Evolutionary conservation across 2,797 vertebrate genomes (phyloP).

Genomic region (Pseudochromis fuscus): DNA sequence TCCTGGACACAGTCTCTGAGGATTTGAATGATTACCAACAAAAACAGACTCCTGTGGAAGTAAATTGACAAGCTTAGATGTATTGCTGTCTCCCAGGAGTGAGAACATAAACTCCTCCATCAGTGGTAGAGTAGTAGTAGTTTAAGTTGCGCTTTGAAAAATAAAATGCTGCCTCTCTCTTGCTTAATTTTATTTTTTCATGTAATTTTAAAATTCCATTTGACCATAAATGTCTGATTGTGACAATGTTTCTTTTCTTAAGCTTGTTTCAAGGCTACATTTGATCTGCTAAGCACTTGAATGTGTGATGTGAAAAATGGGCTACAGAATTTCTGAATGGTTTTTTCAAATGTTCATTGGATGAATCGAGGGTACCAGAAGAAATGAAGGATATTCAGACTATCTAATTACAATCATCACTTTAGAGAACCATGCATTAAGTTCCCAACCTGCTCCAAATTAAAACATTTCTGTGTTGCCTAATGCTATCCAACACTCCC

Average conservation of each 20-base stretch:
- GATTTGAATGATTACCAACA: not conserved
- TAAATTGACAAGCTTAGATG: not conserved
- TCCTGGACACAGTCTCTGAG: not conserved
- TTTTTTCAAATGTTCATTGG: constrained; percentile 8
- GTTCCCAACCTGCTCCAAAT: constrained; percentile 16
- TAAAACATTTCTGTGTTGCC: constrained; percentile 8
- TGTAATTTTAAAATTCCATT: not conserved
- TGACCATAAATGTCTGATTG: not conserved
- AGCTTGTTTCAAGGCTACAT: constrained; percentile 11
- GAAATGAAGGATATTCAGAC: constrained; percentile 10
- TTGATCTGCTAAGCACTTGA: not conserved
- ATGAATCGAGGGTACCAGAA: not conserved
- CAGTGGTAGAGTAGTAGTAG: not conserved
- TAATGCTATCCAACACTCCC: not conserved
- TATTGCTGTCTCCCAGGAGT: not conserved
- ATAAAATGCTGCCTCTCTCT: not conserved
- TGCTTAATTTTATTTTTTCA: too few relatives aligned
- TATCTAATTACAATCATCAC: constrained; percentile 10
- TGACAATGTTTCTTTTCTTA: constrained; percentile 1
- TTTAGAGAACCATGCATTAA: not conserved
- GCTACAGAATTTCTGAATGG: not conserved
- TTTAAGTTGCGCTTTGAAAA: not conserved
- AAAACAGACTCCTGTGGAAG: not conserved
- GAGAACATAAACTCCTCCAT: not conserved
- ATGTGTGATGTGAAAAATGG: not conserved